phyloP scores from a whole-genome alignment of 2,888 invertebrate genomes.

The Anodontia alba region DNA sequence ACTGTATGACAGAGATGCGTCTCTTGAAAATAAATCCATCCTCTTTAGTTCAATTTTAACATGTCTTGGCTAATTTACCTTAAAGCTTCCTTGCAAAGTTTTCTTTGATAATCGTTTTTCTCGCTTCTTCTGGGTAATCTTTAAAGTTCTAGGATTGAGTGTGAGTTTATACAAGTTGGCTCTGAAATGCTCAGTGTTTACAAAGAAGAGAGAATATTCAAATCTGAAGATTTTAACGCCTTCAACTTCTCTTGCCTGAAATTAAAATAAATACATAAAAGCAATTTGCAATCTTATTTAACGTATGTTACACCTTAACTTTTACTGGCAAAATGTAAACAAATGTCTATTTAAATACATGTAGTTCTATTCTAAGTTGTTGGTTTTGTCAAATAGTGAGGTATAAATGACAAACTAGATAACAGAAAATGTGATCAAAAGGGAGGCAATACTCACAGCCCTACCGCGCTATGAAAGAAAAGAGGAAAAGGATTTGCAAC shows the following conservation, averaged over 20 bases:
- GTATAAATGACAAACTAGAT: too few species aligned
- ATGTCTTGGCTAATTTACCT: too few species aligned
- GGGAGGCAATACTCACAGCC: too few species aligned
- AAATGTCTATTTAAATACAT: neutral
- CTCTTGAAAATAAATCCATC: too few species aligned
- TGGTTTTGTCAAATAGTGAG: too few species aligned
- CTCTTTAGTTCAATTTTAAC: too few species aligned
- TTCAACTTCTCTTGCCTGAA: conserved; percentile 80
- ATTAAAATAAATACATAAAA: conserved; percentile 33
- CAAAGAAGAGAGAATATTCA: conserved; percentile 86
- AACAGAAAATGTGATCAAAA: too few species aligned
- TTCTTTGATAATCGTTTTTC: conserved; percentile 7
- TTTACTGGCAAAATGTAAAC: too few species aligned
- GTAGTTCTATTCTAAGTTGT: too few species aligned
- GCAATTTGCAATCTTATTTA: neutral
- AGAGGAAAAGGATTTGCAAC: too few species aligned
- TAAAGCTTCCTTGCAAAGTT: neutral
- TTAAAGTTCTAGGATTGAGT: conserved; percentile 76
- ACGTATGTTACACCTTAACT: neutral
- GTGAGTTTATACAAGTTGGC: conserved; percentile 80
- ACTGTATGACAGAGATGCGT: too few species aligned
- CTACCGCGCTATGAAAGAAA: too few species aligned
- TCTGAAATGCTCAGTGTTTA: conserved; percentile 85
- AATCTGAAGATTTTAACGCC: conserved; percentile 86
- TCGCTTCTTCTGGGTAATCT: conserved; percentile 65